Conservation (phyloP, 2,797 vertebrate species). For the Heterohyrax brucei region DNA sequence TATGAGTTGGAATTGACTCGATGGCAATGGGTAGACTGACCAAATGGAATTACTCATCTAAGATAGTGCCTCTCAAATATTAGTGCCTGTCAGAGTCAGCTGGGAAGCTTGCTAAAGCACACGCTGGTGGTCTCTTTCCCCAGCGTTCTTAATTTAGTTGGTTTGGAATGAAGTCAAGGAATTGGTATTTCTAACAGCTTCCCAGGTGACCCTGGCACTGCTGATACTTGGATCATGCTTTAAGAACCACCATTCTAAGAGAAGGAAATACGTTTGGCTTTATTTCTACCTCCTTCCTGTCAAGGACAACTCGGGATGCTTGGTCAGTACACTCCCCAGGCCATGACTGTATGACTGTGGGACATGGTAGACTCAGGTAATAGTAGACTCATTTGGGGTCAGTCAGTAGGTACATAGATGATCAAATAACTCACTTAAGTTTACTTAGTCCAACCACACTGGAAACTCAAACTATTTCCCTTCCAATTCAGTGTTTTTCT, state of each 20-base stretch:
- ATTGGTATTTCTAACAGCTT: neutral
- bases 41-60: neutral
- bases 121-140: neutral
- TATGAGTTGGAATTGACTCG: too few relatives aligned
- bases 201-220: neutral
- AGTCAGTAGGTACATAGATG: neutral
- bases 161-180: neutral
- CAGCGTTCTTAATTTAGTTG: neutral
- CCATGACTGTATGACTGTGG: neutral
- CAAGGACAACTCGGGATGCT: neutral
- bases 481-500: neutral
- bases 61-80: neutral
- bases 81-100: neutral
- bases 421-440: neutral
- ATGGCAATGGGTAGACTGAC: neutral
- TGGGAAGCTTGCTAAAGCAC: neutral
- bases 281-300: neutral
- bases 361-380: neutral
- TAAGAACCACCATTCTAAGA: neutral
- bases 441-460: neutral
- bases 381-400: neutral
- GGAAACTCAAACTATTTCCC: neutral
- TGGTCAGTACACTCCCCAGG: neutral
- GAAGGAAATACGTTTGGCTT: neutral
- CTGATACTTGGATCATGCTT: too few relatives aligned